These are phyloP conservation scores for Drosophila engyochracea DNA, from an alignment of 2,888 invertebrate genomes.

Conservation along the genomic window DNA sequence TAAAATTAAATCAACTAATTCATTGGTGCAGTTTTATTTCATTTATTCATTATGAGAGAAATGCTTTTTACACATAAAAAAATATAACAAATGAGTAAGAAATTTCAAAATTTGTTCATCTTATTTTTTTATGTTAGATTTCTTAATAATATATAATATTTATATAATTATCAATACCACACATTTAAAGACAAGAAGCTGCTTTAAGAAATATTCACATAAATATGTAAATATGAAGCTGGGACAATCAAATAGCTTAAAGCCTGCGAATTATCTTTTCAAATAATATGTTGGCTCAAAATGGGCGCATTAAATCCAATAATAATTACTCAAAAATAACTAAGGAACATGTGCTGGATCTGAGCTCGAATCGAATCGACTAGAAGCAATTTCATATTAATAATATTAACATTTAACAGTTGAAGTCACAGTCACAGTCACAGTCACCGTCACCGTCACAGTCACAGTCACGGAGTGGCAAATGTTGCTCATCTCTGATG, in stretches of 20 bases:
- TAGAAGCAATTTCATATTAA: background rate
- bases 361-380: background rate
- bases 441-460: background rate
- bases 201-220: background rate
- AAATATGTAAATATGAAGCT: background rate
- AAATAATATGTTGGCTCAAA: background rate
- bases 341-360: background rate
- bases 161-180: background rate
- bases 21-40: background rate
- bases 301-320: background rate
- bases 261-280: background rate
- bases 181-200: background rate
- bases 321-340: background rate
- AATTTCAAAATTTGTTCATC: background rate
- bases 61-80: background rate
- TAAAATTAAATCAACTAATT: background rate
- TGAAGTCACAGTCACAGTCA: background rate
- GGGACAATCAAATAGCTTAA: background rate
- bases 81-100: background rate
- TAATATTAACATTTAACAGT: background rate
- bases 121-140: background rate
- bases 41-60: background rate
- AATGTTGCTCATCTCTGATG: slow-evolving; percentile 8
- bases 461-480: background rate
- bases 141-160: background rate